A percentile compares a stretch with the other conserved stretches of the same genome.
Evolutionary conservation across 2,888 invertebrate species (phyloP).

Genomic region (Hoplodrina ambigua): DNA sequence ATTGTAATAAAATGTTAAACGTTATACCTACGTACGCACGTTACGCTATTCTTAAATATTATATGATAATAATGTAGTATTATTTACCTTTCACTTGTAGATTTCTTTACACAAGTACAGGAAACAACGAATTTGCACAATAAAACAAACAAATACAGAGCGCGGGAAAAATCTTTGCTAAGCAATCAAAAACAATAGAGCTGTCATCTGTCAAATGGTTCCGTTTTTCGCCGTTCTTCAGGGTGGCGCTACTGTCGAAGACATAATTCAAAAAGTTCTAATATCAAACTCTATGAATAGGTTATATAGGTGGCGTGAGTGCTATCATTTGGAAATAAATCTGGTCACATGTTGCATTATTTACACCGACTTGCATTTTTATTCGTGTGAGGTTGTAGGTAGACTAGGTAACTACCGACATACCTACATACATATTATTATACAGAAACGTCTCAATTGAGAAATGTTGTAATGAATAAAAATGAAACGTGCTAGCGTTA

Average conservation of each 20-base stretch:
- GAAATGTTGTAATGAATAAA: slow-evolving; percentile 13
- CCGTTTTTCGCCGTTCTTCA: not conserved
- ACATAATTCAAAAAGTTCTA: not conserved
- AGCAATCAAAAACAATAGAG: not conserved
- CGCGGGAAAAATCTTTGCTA: not conserved
- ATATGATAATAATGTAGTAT: not conserved
- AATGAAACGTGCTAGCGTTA: slow-evolving; percentile 56
- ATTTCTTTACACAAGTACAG: not conserved
- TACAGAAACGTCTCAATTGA: not conserved
- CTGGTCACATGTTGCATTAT: slow-evolving; percentile 51
- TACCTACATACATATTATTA: not conserved
- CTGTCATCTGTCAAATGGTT: not conserved
- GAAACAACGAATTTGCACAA: not conserved
- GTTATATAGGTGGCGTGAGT: slow-evolving; percentile 75
- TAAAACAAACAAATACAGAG: not conserved
- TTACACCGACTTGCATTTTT: slow-evolving; percentile 36
- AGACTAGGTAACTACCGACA: too few relatives aligned
- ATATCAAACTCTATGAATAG: not conserved
- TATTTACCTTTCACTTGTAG: not conserved
- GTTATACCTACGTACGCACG: too few relatives aligned
- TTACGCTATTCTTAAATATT: too few relatives aligned
- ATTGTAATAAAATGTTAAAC: too few relatives aligned
- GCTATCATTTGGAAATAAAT: slow-evolving; percentile 75
- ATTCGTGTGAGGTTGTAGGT: slow-evolving; percentile 7
- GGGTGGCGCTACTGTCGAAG: not conserved